Conservation (phyloP, 1,140 invertebrate species). For the Pachyrhynchus sulphureomaculatus region DNA sequence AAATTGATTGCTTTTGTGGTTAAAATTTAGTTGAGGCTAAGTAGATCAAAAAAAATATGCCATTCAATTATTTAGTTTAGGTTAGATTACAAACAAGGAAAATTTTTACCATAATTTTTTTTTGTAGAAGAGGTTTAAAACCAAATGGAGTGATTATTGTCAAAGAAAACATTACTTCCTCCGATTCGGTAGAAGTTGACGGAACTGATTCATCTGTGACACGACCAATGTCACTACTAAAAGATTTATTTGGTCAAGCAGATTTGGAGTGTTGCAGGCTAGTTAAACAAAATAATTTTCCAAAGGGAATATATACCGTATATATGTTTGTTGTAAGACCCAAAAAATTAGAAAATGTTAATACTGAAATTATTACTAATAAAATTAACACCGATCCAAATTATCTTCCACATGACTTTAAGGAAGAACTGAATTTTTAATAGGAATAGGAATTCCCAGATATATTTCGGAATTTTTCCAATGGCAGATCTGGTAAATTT, state of each 20-base stretch:
- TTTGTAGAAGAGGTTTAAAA: conserved; percentile 65
- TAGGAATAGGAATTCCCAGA: too few species aligned
- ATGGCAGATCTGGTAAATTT: too few species aligned
- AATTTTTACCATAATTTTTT: too few species aligned
- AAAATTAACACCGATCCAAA: too few species aligned
- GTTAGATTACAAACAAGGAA: too few species aligned
- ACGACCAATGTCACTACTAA: conserved; percentile 65
- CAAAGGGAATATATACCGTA: conserved; percentile 88
- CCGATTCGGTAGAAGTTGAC: conserved; percentile 74
- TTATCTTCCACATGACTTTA: too few species aligned
- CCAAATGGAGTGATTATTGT: conserved; percentile 82
- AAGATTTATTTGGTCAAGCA: conserved; percentile 71
- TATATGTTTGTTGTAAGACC: conserved; percentile 88
- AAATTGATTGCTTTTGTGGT: too few species aligned
- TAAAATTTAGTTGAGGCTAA: too few species aligned
- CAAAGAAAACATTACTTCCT: conserved; percentile 91
- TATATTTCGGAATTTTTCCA: too few species aligned
- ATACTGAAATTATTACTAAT: not conserved
- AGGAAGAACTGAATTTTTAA: too few species aligned
- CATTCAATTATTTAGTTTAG: too few species aligned
- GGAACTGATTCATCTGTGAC: conserved; percentile 88
- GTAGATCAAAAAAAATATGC: too few species aligned
- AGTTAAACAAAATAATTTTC: conserved; percentile 86
- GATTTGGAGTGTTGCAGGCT: conserved; percentile 76
- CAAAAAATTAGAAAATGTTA: conserved; percentile 1